Evolutionary conservation across 2,888 invertebrate species (phyloP).

Genomic region (Dicyrtoma fusca): DNA sequence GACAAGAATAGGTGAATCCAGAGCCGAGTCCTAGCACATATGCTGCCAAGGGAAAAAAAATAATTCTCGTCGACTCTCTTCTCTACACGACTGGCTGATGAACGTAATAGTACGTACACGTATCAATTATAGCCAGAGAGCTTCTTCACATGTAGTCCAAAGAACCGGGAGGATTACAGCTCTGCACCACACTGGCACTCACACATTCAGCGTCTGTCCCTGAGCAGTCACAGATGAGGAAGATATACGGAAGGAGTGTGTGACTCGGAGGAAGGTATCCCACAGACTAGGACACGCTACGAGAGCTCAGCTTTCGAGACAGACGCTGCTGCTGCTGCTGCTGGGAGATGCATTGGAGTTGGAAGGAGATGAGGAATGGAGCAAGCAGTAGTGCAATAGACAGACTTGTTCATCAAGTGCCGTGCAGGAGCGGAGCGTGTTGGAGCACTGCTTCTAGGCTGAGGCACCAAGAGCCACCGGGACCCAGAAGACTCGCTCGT

Average conservation of each 20-base stretch:
- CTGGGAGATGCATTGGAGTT: background rate
- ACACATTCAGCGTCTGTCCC: background rate
- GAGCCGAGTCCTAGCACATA: background rate
- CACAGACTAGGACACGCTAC: background rate
- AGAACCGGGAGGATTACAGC: too few species aligned
- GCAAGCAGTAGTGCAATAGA: background rate
- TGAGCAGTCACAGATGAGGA: too few species aligned
- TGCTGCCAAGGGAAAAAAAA: background rate
- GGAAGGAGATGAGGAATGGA: background rate
- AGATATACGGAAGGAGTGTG: too few species aligned
- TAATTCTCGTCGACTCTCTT: conserved; percentile 8
- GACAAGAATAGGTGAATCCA: conserved; percentile 16
- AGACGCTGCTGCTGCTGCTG: too few species aligned
- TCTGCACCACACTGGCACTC: too few species aligned
- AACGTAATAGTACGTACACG: background rate
- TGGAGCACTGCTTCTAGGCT: too few species aligned
- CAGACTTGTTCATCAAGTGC: background rate
- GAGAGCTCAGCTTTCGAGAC: conserved; percentile 5
- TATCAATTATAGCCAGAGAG: too few species aligned
- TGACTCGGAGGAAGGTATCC: background rate
- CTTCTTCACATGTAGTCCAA: too few species aligned
- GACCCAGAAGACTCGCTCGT: too few species aligned
- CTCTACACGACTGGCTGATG: too few species aligned
- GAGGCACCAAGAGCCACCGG: too few species aligned
- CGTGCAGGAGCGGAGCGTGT: too few species aligned